phyloP scores from a whole-genome alignment of 1,140 invertebrate species.

The Solen grandis region DNA sequence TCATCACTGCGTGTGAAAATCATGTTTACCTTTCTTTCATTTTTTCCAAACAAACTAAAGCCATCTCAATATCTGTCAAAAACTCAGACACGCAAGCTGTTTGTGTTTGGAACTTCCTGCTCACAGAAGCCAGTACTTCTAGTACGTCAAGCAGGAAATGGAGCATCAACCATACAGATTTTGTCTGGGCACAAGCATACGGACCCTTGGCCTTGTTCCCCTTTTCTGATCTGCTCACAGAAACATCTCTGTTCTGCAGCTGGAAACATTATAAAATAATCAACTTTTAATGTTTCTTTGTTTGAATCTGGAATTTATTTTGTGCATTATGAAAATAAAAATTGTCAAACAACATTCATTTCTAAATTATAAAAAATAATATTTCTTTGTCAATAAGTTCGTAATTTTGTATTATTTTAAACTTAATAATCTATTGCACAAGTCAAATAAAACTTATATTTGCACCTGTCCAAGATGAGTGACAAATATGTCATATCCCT shows the following conservation, averaged over 20 bases:
- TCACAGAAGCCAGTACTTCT: background rate
- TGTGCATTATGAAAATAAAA: no score
- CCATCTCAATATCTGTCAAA: background rate
- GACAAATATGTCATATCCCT: background rate
- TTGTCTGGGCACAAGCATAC: background rate
- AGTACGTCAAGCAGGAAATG: slow-evolving; percentile 27
- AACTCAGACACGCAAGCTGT: slow-evolving; percentile 1
- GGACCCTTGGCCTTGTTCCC: slow-evolving; percentile 14
- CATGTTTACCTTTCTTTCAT: background rate
- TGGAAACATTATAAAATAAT: no score
- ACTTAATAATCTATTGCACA: no score
- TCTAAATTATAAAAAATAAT: no score
- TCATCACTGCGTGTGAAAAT: background rate
- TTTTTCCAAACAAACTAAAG: background rate
- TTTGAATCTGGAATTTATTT: no score
- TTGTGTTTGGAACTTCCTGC: slow-evolving; percentile 18
- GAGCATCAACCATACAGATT: background rate
- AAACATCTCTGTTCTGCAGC: slow-evolving; percentile 25
- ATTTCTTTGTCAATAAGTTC: no score
- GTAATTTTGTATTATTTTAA: no score
- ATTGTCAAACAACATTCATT: no score
- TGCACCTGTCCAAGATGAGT: slow-evolving; percentile 9
- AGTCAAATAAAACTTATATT: no score
- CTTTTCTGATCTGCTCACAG: background rate
- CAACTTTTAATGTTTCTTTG: no score